A percentile compares a stretch with the other conserved stretches of the same genome.
These are phyloP conservation scores for Blastobasis adustella DNA, from an alignment of 2,888 invertebrate genomes.

Conservation along the genomic window DNA sequence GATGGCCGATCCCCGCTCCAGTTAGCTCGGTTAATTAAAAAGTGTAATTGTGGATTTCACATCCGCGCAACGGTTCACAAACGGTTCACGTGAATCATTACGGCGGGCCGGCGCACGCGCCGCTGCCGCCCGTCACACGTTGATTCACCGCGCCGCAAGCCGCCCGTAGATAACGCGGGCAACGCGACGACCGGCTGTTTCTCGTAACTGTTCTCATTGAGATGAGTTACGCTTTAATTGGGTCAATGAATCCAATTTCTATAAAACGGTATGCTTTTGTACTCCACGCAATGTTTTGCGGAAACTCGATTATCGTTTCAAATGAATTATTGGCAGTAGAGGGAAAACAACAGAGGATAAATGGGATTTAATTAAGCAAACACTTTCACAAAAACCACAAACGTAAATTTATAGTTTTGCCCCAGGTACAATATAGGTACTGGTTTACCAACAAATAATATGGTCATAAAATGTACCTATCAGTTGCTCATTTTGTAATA, in stretches of 20 bases:
- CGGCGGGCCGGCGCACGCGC: not conserved
- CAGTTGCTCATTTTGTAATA: no score
- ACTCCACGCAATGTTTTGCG: no score
- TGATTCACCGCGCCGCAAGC: conserved; percentile 40
- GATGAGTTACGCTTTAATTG: conserved; percentile 36
- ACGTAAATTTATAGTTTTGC: no score
- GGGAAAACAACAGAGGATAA: no score
- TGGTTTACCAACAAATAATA: no score
- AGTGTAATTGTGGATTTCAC: conserved; percentile 72
- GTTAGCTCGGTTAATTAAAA: conserved; percentile 69
- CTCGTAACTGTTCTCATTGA: conserved; percentile 49
- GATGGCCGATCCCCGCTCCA: conserved; percentile 63
- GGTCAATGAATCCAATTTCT: not conserved
- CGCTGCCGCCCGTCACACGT: conserved; percentile 35
- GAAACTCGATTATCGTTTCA: no score
- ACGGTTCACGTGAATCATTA: conserved; percentile 62
- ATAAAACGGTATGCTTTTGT: no score
- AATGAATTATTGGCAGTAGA: no score
- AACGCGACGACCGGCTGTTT: conserved; percentile 24
- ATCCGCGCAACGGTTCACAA: conserved; percentile 67
- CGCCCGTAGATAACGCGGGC: conserved; percentile 14
- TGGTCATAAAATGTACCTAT: no score
- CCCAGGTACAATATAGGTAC: no score
- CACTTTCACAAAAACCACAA: no score
- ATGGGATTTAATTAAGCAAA: no score